A percentile compares a stretch with the other conserved stretches of the same genome.
These are phyloP conservation scores for Apocheima hispidaria DNA, from an alignment of 2,888 invertebrate genomes.

Conservation along the genomic window DNA sequence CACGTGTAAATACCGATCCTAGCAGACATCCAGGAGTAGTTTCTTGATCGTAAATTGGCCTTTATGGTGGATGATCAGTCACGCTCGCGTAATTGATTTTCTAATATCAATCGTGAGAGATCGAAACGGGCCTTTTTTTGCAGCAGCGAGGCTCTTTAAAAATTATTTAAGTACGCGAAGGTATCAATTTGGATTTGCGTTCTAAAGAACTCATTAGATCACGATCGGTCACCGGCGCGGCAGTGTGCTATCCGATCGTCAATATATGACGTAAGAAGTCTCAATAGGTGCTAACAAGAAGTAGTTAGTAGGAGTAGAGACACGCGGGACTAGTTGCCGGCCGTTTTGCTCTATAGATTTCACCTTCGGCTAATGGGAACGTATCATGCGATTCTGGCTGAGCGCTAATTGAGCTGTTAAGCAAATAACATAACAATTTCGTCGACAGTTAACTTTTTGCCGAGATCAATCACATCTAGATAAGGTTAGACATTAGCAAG, in stretches of 20 bases:
- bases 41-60: conserved; percentile 41
- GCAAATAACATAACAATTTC: conserved; percentile 47
- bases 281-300: conserved; percentile 76
- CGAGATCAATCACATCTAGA: conserved; percentile 42
- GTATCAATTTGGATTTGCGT: conserved; percentile 65
- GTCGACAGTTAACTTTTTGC: conserved; percentile 42
- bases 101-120: conserved; percentile 65
- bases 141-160: conserved; percentile 64
- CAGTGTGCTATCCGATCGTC: conserved; percentile 54
- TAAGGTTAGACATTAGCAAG: conserved; percentile 35
- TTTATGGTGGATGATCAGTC: conserved; percentile 47
- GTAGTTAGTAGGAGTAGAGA: conserved; percentile 59
- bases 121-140: conserved; percentile 60
- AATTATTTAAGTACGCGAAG: conserved; percentile 61
- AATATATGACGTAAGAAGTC: conserved; percentile 69
- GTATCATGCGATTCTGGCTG: conserved; percentile 61
- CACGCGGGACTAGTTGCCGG: conserved; percentile 53
- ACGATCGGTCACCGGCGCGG: conserved; percentile 50
- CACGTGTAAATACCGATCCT: conserved; percentile 28
- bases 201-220: conserved; percentile 71
- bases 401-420: conserved; percentile 56
- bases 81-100: conserved; percentile 64
- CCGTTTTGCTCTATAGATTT: conserved; percentile 64
- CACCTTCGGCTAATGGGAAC: conserved; percentile 67
- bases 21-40: conserved; percentile 38